A percentile compares a stretch with the other conserved stretches of the same genome.
phyloP scores from a whole-genome alignment of 2,888 invertebrate species.

The Micropterix aruncella region DNA sequence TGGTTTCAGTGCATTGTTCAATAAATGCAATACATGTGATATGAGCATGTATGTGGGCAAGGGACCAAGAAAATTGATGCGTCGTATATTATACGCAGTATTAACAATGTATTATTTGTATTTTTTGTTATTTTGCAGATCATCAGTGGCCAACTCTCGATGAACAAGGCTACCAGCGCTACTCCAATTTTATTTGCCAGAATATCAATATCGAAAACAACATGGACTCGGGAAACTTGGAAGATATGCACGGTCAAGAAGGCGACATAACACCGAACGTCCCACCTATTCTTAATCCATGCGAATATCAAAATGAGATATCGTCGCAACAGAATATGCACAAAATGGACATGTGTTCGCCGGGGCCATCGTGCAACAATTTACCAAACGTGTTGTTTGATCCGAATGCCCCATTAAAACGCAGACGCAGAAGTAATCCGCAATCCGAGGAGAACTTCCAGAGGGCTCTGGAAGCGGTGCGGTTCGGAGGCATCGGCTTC shows the following conservation, averaged over 20 bases:
- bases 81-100: no score
- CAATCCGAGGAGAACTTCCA: constrained; percentile 76
- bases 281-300: constrained; percentile 34
- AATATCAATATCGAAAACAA: constrained; percentile 30
- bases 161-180: constrained; percentile 67
- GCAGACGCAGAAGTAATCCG: constrained; percentile 64
- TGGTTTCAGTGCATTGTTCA: no score
- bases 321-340: constrained; percentile 20
- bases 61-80: no score
- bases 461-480: constrained; percentile 65
- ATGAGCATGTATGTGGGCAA: no score
- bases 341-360: constrained; percentile 15
- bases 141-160: constrained; percentile 79
- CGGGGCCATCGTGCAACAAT: constrained; percentile 22
- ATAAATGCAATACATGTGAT: no score
- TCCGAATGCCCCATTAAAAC: constrained; percentile 37
- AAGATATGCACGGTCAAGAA: constrained; percentile 34
- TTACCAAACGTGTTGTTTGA: constrained; percentile 18
- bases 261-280: constrained; percentile 41
- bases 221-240: constrained; percentile 31
- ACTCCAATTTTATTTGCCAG: constrained; percentile 53
- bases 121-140: no score
- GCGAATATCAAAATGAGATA: constrained; percentile 32
- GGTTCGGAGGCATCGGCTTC: constrained; percentile 72
- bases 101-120: no score